These are phyloP conservation scores for Drosophila auraria DNA, from an alignment of 1,140 invertebrate species.

Conservation along the genomic window DNA sequence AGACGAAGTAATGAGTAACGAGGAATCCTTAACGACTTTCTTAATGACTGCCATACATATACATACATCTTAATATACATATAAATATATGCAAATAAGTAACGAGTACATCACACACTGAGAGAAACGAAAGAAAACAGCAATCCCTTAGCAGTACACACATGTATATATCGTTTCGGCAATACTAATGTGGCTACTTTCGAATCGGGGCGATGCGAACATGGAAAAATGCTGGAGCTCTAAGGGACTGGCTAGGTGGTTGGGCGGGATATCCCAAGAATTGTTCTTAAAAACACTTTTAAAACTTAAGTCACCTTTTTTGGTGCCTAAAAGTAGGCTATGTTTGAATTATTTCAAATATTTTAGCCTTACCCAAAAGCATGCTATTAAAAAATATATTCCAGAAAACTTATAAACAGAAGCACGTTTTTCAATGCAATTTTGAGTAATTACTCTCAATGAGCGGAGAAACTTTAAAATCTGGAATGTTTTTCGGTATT, in stretches of 20 bases:
- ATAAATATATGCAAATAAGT: conserved; percentile 30
- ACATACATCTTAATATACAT: conserved; percentile 43
- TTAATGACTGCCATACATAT: conserved; percentile 80
- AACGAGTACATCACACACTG: conserved; percentile 23
- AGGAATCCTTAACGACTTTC: conserved; percentile 82
- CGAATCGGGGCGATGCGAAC: background rate
- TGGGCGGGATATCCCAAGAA: too few species aligned
- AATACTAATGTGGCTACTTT: conserved; percentile 14
- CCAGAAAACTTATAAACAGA: too few species aligned
- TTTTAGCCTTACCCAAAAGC: too few species aligned
- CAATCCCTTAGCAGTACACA: conserved; percentile 9
- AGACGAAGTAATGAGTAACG: conserved; percentile 43
- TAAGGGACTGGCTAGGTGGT: background rate
- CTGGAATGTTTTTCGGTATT: too few species aligned
- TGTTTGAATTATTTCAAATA: background rate
- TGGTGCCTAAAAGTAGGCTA: background rate
- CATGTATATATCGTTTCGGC: conserved; percentile 24
- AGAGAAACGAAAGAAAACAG: conserved; percentile 12
- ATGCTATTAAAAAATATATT: too few species aligned
- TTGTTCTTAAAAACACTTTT: too few species aligned
- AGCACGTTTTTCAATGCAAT: too few species aligned
- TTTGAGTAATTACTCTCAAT: too few species aligned
- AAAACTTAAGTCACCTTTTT: background rate
- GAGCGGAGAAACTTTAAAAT: too few species aligned
- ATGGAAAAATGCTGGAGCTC: background rate